These are phyloP conservation scores for Chelidonichthys spinosus DNA, from an alignment of 2,797 vertebrate genomes.

Conservation along the genomic window DNA sequence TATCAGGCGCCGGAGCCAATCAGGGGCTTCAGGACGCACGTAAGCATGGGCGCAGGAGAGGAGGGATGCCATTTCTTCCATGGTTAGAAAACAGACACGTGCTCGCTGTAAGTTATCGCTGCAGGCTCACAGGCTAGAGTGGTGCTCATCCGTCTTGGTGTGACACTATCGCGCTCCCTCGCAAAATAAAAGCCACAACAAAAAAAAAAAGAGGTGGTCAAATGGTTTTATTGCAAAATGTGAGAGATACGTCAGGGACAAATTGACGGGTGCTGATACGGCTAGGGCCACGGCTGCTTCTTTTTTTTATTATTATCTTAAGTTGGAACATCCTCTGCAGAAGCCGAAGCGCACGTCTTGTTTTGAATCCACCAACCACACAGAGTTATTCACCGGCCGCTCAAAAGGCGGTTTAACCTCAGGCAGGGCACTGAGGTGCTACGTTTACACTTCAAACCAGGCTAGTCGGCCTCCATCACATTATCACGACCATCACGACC, in stretches of 20 bases:
- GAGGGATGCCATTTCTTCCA: slow-evolving; percentile 61
- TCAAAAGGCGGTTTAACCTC: slow-evolving; percentile 27
- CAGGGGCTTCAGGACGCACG: slow-evolving; percentile 35
- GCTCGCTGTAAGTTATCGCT: slow-evolving; percentile 70
- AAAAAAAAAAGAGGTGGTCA: slow-evolving; percentile 51
- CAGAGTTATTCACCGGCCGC: slow-evolving; percentile 29
- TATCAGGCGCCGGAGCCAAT: slow-evolving; percentile 52
- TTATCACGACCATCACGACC: slow-evolving; percentile 55
- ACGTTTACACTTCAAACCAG: slow-evolving; percentile 37
- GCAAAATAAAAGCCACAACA: slow-evolving; percentile 27
- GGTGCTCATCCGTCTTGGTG: slow-evolving; percentile 72
- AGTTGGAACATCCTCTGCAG: slow-evolving; percentile 29
- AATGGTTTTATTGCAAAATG: slow-evolving; percentile 74
- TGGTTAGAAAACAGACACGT: slow-evolving; percentile 67
- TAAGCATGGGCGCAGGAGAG: slow-evolving; percentile 45
- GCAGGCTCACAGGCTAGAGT: slow-evolving; percentile 60
- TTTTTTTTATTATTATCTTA: slow-evolving; percentile 40
- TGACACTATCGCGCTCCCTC: slow-evolving; percentile 73
- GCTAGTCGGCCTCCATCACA: slow-evolving; percentile 14
- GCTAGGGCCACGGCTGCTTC: slow-evolving; percentile 44
- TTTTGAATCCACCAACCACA: slow-evolving; percentile 30
- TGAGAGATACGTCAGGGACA: slow-evolving; percentile 62
- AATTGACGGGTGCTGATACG: slow-evolving; percentile 62
- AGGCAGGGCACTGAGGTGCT: slow-evolving; percentile 14
- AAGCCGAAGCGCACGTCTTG: not conserved